Evolutionary conservation across 1,140 invertebrate genomes (phyloP), one percentile per base, ranked within the genome.

Genomic region (Semibalanus balanoides): DNA sequence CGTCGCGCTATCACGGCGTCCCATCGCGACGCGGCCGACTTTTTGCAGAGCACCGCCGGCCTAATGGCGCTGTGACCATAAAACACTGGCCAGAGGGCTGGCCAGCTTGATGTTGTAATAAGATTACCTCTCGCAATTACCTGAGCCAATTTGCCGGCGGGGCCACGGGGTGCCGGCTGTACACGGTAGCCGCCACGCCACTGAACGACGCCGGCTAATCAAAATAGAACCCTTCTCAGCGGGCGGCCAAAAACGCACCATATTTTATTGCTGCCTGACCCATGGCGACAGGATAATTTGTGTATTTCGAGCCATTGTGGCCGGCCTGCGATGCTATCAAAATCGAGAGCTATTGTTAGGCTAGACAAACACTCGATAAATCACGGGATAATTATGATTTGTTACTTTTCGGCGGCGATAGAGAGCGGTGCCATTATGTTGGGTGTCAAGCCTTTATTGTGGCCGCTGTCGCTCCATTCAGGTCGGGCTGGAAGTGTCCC

Each of bases 171-270:
- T 25, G 14, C 22, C 51, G 51, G 51, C 22, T 25, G 51, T 64
- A 64, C 51, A 7, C 51, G 22, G 51, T 64, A 64, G 51, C 51
- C 51, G 51, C 51, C 7, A 64, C 51, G 51, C 51, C 22, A 19
- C 3, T 64, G 1, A 1, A 3, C 11, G 51, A 64, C 51, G 14
- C 51, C 51, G 35, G 51, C 51, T 64, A 64, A 64, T 64, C 51
- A 64, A 64, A 64, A 64, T 64, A 64, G 51, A 64, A 64, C 51
- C 51, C 51, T 64, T 64, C 51, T 64, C 51, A 64, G 51, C 51
- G 51, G 51, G 51, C 11, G 51, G 14, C 51, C 11, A 25, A 64
- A 64, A 14, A 25, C 51, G 51, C 51, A 64, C 51, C 7, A 64
- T 64, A 64, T 64, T 64, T 64, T 64, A 64, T 64, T 64, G 51